Conservation (phyloP, 2,888 invertebrate species). For the Stratiomys singularior region DNA sequence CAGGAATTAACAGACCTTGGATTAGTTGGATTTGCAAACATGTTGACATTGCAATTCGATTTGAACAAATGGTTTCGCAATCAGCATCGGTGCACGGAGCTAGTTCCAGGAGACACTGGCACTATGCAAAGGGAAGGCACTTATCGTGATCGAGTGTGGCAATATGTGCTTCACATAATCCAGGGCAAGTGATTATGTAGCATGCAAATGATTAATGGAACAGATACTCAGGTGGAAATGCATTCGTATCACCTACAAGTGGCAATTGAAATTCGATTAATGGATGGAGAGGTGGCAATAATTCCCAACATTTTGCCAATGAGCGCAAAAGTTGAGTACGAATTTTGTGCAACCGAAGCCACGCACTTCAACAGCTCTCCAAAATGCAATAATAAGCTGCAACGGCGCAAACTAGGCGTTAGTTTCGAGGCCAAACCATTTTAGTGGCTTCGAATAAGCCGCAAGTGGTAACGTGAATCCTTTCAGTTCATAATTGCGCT, state of each 20-base stretch:
- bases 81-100: background rate
- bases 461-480: too few species aligned
- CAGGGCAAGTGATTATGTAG: background rate
- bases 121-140: background rate
- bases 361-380: background rate
- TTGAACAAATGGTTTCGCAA: background rate
- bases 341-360: background rate
- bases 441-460: too few species aligned
- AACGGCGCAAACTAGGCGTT: background rate
- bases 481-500: too few species aligned
- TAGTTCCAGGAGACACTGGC: background rate
- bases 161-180: background rate
- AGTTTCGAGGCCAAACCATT: background rate
- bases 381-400: background rate
- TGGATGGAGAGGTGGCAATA: background rate
- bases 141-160: background rate
- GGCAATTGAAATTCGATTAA: background rate
- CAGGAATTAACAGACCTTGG: background rate
- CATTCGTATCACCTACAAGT: background rate
- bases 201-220: background rate
- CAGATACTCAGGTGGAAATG: background rate
- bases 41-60: background rate
- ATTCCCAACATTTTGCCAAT: background rate
- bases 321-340: background rate
- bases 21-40: background rate